These are phyloP conservation scores for Novumbra hubbsi DNA, from an alignment of 2,797 vertebrate genomes.

Conservation along the genomic window DNA sequence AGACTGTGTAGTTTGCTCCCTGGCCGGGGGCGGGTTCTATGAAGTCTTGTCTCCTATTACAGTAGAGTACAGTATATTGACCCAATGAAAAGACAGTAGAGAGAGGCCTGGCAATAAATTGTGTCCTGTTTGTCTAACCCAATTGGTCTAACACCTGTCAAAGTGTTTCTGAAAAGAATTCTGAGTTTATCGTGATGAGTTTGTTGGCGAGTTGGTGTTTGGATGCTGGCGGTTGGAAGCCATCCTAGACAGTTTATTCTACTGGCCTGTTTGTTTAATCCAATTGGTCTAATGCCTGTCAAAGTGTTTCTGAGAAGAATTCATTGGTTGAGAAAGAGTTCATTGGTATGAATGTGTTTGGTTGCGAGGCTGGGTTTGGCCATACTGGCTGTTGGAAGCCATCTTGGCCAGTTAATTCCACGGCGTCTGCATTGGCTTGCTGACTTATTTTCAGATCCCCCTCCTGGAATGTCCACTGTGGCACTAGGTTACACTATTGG, in stretches of 20 bases:
- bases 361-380: conserved; percentile 10
- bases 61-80: not conserved
- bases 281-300: no score
- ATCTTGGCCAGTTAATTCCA: conserved; percentile 33
- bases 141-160: no score
- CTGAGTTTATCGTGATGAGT: not conserved
- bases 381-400: not conserved
- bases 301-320: no score
- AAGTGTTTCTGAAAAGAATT: no score
- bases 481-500: conserved; percentile 68
- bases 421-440: conserved; percentile 37
- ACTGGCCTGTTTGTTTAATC: not conserved
- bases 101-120: not conserved
- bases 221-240: not conserved
- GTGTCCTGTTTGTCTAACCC: no score
- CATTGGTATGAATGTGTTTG: not conserved
- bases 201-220: conserved; percentile 9
- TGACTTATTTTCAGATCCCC: conserved; percentile 46
- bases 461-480: conserved; percentile 54
- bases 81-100: not conserved
- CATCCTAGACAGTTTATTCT: conserved; percentile 35
- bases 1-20: not conserved
- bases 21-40: not conserved
- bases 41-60: conserved; percentile 7
- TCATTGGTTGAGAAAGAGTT: no score